Evolutionary conservation across 2,888 invertebrate species (phyloP), one percentile per base, ranked within the genome.

Genomic region (Hesperia comma): DNA sequence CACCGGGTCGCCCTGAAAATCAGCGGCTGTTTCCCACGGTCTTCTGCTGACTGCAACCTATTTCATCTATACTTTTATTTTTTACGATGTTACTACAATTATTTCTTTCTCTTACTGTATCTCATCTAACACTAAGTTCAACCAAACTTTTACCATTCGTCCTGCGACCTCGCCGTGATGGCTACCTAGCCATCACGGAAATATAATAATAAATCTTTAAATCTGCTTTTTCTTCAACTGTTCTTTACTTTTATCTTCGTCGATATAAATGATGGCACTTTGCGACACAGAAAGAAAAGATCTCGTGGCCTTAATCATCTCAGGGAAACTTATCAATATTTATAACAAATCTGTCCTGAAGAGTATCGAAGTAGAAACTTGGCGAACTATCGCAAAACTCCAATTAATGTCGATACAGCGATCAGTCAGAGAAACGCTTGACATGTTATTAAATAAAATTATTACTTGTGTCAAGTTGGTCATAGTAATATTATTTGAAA

Each of bases 241-340:
- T 41, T n/a, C 41, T 14, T 41, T n/a, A 41, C 41, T 14, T 12
- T n/a, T n/a, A 41, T 41, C 41, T 41, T n/a, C 41, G 12, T 41
- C 41, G 6, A 41, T n/a, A 10, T 40, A 41, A 41, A 0, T 41
- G 2, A 41, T n/a, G 41, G 17, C 8, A 17, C 17, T 46, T 46
- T 1, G n/a, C 17, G 46, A 46, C 17, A 17, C 12, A 49, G 49
- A 51, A 46, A 8, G 46, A 46, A 51, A 51, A 26, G 14, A 51
- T 26, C 51, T 7, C 14, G 26, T 2, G 51, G 26, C 21, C 51
- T 55, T 53, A 55, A 43, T 55, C 41, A 46, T 56, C 32, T 12
- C 43, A 21, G n/a, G 17, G 41, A 55, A 63, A 63, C 37, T 63
- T 63, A 62, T 62, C 41, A 56, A 46, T 56, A 63, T 63, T 46